phyloP scores from a whole-genome alignment of 2,797 vertebrate species.

The Orientallactaga sibirica region DNA sequence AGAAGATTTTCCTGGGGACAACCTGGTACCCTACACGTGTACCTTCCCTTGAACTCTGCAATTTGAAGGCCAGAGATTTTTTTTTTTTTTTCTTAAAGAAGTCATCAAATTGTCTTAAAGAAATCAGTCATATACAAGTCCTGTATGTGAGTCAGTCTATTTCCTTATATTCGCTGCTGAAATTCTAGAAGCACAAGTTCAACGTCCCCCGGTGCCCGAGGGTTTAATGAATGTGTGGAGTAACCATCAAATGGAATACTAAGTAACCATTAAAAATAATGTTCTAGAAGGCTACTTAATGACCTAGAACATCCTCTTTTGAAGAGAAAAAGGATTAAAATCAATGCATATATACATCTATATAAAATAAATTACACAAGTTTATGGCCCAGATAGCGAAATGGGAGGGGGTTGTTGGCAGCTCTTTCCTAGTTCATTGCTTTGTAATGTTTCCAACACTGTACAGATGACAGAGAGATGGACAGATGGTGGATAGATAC shows the following conservation, averaged over 20 bases:
- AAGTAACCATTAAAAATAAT: slow-evolving; percentile 40
- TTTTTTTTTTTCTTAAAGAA: neutral
- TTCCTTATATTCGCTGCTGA: no score
- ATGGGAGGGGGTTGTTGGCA: neutral
- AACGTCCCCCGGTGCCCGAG: neutral
- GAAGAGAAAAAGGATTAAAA: slow-evolving; percentile 22
- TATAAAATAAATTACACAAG: slow-evolving; percentile 24
- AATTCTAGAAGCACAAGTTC: neutral
- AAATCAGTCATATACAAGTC: neutral
- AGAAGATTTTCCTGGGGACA: neutral
- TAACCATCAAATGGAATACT: neutral
- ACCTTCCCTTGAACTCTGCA: neutral
- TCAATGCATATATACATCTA: neutral
- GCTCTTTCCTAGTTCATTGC: neutral
- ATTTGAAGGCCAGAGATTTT: neutral
- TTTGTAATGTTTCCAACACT: slow-evolving; percentile 15
- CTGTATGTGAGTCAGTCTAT: neutral
- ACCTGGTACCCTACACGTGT: neutral
- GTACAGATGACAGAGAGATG: neutral
- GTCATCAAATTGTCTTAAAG: neutral
- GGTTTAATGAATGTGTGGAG: neutral
- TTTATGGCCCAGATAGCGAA: neutral
- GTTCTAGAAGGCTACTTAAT: slow-evolving; percentile 22
- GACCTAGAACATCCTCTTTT: slow-evolving; percentile 8
- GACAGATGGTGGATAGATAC: neutral